A percentile compares a stretch with the other conserved stretches of the same genome.
These are phyloP conservation scores for Malacosoma neustria DNA, from an alignment of 2,888 invertebrate genomes.

Conservation along the genomic window DNA sequence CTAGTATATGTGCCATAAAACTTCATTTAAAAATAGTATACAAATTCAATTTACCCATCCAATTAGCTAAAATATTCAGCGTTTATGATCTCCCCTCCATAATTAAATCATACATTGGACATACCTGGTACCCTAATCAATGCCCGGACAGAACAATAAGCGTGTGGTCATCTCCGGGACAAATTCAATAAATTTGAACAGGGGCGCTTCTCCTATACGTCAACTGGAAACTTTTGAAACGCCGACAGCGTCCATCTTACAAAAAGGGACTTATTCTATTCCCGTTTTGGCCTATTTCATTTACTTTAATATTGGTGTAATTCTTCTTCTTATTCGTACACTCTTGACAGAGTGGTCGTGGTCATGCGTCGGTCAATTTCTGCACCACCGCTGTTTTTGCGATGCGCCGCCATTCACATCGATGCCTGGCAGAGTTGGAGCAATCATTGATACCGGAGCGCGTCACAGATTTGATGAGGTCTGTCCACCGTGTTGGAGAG, in stretches of 20 bases:
- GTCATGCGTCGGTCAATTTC: no score
- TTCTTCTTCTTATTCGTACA: no score
- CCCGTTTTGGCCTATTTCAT: neutral
- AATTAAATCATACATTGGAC: constrained; percentile 31
- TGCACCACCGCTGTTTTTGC: no score
- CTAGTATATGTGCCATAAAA: no score
- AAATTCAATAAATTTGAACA: constrained; percentile 67
- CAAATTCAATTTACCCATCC: neutral
- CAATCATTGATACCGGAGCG: no score
- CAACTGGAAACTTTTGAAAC: constrained; percentile 65
- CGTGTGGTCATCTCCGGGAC: constrained; percentile 57
- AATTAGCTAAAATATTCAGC: neutral
- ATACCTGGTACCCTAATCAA: constrained; percentile 52
- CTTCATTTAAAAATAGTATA: no score
- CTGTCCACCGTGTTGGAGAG: no score
- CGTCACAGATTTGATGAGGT: no score
- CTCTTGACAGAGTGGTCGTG: no score
- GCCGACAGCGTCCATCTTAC: constrained; percentile 42
- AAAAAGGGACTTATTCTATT: constrained; percentile 17
- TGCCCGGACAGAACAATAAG: constrained; percentile 51
- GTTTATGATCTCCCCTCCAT: constrained; percentile 11
- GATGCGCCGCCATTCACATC: no score
- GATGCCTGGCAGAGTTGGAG: no score
- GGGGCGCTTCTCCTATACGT: constrained; percentile 38
- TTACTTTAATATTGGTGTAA: no score